These are phyloP conservation scores for Asbolus verrucosus DNA, from an alignment of 1,140 invertebrate species.

Conservation along the genomic window DNA sequence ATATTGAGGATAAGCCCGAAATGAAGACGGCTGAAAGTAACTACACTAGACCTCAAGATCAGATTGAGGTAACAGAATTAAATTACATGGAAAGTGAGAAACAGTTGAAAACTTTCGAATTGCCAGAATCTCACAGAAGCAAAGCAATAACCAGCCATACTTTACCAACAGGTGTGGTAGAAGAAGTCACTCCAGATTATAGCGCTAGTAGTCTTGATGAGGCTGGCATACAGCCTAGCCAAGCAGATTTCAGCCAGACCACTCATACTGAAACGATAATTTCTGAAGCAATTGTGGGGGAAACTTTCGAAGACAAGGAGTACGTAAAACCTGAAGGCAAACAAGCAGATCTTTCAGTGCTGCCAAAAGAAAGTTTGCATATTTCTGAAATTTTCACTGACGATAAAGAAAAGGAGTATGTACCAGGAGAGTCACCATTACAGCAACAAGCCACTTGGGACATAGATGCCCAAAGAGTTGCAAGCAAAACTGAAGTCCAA, in stretches of 20 bases:
- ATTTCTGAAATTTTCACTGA: slow-evolving; percentile 68
- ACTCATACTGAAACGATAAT: slow-evolving; percentile 69
- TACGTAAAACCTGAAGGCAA: slow-evolving; percentile 63
- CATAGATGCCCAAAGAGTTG: slow-evolving; percentile 67
- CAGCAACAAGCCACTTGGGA: slow-evolving; percentile 65
- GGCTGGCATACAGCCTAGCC: slow-evolving; percentile 60
- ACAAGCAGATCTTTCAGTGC: slow-evolving; percentile 66
- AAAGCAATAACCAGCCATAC: slow-evolving; percentile 69
- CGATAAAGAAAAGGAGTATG: slow-evolving; percentile 66
- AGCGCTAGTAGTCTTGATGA: slow-evolving; percentile 66
- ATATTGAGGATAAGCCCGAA: slow-evolving; percentile 62
- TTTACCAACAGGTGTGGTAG: slow-evolving; percentile 70
- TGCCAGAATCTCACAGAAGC: slow-evolving; percentile 70
- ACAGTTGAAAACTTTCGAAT: slow-evolving; percentile 65
- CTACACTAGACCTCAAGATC: slow-evolving; percentile 65
- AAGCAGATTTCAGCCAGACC: slow-evolving; percentile 67
- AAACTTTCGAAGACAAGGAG: slow-evolving; percentile 64
- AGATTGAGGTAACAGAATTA: slow-evolving; percentile 68
- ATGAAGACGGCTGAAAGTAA: slow-evolving; percentile 63
- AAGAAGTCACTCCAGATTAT: slow-evolving; percentile 71
- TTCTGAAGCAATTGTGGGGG: slow-evolving; percentile 67
- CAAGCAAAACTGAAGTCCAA: slow-evolving; percentile 67
- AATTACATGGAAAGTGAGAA: slow-evolving; percentile 71
- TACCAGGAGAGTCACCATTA: slow-evolving; percentile 57
- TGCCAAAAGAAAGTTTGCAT: slow-evolving; percentile 68